Evolutionary conservation across 2,888 invertebrate species (phyloP).

Genomic region (Macrophya annulata): DNA sequence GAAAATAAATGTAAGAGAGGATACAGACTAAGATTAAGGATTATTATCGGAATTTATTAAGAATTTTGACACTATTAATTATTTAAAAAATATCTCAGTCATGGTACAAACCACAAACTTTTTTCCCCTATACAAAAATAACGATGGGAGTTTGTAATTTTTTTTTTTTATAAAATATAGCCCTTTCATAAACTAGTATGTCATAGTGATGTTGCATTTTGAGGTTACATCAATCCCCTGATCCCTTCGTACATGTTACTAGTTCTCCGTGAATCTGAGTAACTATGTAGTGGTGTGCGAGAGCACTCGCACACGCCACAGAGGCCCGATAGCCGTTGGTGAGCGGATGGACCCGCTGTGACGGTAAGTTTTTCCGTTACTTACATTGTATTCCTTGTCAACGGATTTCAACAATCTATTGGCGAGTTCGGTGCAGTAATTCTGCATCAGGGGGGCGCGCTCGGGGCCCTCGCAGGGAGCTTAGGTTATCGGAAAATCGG

Average conservation of each 20-base stretch:
- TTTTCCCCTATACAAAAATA: neutral
- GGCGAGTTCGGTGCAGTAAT: conserved; percentile 90
- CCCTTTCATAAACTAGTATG: neutral
- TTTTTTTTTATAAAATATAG: neutral
- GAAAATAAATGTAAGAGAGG: neutral
- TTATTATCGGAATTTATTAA: neutral
- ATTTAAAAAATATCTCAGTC: neutral
- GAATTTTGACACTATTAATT: neutral
- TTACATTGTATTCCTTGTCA: conserved; percentile 99
- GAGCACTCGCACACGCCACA: conserved; percentile 65
- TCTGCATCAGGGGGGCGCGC: conserved; percentile 80
- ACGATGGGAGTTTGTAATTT: conserved; percentile 24
- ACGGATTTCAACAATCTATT: conserved; percentile 97
- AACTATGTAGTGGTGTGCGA: conserved; percentile 54
- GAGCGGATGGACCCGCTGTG: conserved; percentile 83
- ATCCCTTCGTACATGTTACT: conserved; percentile 49
- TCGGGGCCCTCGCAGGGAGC: conserved; percentile 75
- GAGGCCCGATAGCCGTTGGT: conserved; percentile 77
- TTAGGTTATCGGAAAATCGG: conserved; percentile 70
- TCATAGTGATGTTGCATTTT: conserved; percentile 46
- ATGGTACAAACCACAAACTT: neutral
- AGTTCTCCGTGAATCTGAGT: conserved; percentile 51
- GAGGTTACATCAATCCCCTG: conserved; percentile 53
- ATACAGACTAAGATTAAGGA: neutral
- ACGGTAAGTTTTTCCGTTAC: conserved; percentile 78